Evolutionary conservation across 2,888 invertebrate species (phyloP), one percentile per base, ranked within the genome.

Genomic region (Resseliella maxima): DNA sequence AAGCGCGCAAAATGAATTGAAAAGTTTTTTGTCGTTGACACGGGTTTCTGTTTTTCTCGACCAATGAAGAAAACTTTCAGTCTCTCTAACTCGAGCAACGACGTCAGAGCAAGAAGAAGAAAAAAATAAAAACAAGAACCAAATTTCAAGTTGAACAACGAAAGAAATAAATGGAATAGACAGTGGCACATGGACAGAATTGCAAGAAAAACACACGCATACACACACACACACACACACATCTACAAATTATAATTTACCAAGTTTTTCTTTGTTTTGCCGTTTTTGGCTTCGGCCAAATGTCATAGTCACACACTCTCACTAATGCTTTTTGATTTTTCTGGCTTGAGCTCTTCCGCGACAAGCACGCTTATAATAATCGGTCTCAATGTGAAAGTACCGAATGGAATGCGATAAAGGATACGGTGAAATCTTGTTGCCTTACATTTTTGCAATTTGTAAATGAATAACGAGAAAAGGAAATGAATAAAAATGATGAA

Each of bases 401-500:
- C 3, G 18, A 50, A 50, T 50, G 50, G 50, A 50, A 50, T 50
- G 50, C 50, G 50, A 50, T 50, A 50, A 50, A 24, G 27, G 59
- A 27, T 8, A 18, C 72, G 12, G 59, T 24, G 31, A 72, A 72
- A 31, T 31, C 15, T 31, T n/a, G n/a, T 3, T 72, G 59, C 72
- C 72, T 72, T 31, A 72, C 72, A 72, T 72, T 72, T 72, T 83
- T 18, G 83, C 41, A 83, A 83, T 83, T 83, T 83, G 83, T 83
- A 38, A 83, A 83, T 83, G 83, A 83, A 83, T 83, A 83, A 83
- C 24, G 83, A 83, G 83, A 83, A 83, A 83, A 83, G 83, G 83
- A 83, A 83, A 83, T 83, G 83, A 83, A 83, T 83, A 83, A 83
- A 83, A 83, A 83, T 83, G 83, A 83, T 83, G 83, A 83, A 83